Conservation (phyloP, 2,888 invertebrate genomes). For the Microplitis manilae region DNA sequence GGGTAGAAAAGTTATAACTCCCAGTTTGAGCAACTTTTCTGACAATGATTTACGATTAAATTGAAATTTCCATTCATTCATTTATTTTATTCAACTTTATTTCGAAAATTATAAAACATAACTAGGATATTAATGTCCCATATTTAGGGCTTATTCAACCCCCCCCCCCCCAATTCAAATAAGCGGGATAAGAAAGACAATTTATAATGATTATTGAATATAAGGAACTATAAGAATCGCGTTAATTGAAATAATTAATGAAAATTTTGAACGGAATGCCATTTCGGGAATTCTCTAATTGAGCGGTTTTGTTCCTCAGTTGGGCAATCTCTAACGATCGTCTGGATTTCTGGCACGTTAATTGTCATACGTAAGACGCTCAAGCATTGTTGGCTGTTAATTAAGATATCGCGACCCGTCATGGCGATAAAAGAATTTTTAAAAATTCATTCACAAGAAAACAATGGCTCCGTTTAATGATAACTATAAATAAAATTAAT, state of each 20-base stretch:
- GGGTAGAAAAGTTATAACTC: not conserved
- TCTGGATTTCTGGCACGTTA: slow-evolving; percentile 54
- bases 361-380: slow-evolving; percentile 67
- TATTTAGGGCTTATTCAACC: no score
- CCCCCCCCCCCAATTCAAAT: no score
- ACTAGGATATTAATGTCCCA: no score
- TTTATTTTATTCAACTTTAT: not conserved
- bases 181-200: no score
- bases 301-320: not conserved
- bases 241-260: not conserved
- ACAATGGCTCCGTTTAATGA: no score
- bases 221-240: no score
- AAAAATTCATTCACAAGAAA: no score
- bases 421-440: no score
- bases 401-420: slow-evolving; percentile 59
- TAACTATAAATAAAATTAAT: no score
- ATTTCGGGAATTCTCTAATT: slow-evolving; percentile 17
- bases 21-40: not conserved
- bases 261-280: not conserved
- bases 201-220: no score
- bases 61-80: not conserved
- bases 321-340: slow-evolving; percentile 57
- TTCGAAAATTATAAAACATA: no score
- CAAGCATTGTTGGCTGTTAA: slow-evolving; percentile 66
- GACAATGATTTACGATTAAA: not conserved